Conservation (phyloP, 2,888 invertebrate genomes). For the Herminia tarsipennalis region DNA sequence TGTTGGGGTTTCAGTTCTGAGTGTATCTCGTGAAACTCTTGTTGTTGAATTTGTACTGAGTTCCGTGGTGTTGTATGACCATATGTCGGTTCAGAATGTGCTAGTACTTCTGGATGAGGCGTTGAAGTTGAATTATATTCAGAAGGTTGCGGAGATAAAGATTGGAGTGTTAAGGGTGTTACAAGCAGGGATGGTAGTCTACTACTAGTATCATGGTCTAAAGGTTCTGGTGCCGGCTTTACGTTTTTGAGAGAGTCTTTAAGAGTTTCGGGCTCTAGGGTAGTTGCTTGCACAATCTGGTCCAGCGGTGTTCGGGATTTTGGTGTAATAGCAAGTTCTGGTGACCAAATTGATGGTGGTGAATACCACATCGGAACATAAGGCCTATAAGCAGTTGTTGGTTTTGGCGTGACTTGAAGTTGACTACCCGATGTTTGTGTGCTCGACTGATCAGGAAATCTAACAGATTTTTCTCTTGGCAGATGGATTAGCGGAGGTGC, state of each 20-base stretch:
- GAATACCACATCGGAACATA: too few species aligned
- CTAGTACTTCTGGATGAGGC: background rate
- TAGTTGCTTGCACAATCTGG: conserved; percentile 31
- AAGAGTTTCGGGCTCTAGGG: conserved; percentile 22
- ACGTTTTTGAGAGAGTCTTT: background rate
- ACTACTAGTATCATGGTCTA: conserved; percentile 1
- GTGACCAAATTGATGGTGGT: conserved; percentile 14
- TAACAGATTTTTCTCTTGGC: conserved; percentile 5
- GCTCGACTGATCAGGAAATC: conserved; percentile 1
- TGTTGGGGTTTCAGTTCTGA: background rate
- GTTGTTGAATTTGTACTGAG: conserved; percentile 5
- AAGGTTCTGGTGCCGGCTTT: background rate
- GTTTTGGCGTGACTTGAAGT: conserved; percentile 6
- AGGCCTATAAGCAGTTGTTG: too few species aligned
- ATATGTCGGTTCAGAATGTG: background rate
- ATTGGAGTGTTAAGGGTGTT: conserved; percentile 1
- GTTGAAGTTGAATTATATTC: conserved; percentile 5
- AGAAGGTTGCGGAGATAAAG: conserved; percentile 2
- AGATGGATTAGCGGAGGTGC: background rate
- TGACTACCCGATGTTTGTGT: background rate
- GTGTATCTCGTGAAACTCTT: conserved; percentile 9
- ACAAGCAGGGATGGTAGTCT: background rate
- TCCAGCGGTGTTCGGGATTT: conserved; percentile 15
- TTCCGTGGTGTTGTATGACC: background rate
- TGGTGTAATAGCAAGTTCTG: conserved; percentile 11